A percentile compares a stretch with the other conserved stretches of the same genome.
Evolutionary conservation across 2,888 invertebrate species (phyloP).

Genomic region (Drosophila vallismaia): DNA sequence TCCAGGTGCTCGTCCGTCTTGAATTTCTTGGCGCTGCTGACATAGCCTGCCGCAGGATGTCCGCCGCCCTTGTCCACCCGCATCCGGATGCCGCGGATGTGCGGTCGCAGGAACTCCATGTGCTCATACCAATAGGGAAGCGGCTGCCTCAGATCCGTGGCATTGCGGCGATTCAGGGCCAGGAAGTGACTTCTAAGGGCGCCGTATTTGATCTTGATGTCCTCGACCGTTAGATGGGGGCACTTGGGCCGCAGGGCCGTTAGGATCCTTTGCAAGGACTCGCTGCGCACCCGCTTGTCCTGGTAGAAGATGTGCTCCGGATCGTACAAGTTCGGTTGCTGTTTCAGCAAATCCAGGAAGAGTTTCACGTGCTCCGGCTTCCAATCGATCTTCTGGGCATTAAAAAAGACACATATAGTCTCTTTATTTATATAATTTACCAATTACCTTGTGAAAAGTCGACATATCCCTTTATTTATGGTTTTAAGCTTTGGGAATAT

Average conservation of each 20-base stretch:
- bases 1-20: neutral
- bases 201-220: neutral
- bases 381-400: neutral
- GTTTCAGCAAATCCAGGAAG: constrained; percentile 1
- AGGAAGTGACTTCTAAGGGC: neutral
- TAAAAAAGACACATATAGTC: neutral
- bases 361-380: constrained; percentile 1
- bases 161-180: neutral
- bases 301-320: neutral
- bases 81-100: neutral
- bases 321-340: neutral
- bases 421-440: neutral
- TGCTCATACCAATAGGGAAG: constrained; percentile 2
- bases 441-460: neutral
- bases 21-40: neutral
- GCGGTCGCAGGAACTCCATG: constrained; percentile 4
- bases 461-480: neutral
- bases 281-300: neutral
- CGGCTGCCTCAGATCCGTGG: neutral
- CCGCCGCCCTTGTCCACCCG: neutral
- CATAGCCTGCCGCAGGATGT: no score
- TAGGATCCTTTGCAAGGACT: neutral
- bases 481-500: neutral
- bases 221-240: neutral
- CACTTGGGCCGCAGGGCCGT: neutral